Evolutionary conservation across 2,888 invertebrate genomes (phyloP), one percentile per base, ranked within the genome.

Genomic region (Anodontia alba): DNA sequence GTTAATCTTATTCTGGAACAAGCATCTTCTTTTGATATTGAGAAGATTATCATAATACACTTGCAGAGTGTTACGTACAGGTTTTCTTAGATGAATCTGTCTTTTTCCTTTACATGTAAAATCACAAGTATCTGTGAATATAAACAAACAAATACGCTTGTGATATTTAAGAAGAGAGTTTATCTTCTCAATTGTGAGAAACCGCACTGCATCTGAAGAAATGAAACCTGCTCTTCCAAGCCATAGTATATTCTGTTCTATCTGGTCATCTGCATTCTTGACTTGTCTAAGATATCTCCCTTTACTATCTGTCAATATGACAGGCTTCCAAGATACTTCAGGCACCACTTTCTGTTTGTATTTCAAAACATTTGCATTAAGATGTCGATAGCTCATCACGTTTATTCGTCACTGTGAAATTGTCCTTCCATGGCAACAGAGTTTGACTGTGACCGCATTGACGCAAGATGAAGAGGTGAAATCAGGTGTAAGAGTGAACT

Each of bases 61-160:
- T 36, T 36, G 36, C n/a, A n/a, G 36, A 67, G 57, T 57, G 23
- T 57, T 57, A 23, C 29, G 8, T 29, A 17, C 7, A 10, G 49
- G 29, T 31, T 36, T 33, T 36, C 36, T 72, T 8, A 54, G 36
- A 51, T 33, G 5, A 72, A 51, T 72, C 20, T 36, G 46, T 38
- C 51, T 51, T n/a, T 72, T 31, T 33, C 31, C 26, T 26, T 72
- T 72, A 46, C 36, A 1, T 10, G 72, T 54, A 2, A 72, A 38
- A 51, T 54, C 72, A 54, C 72, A 72, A 23, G 72, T 72, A 38
- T 57, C 72, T n/a, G 54, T 20, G 29, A 43, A 72, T 33, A 54
- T 54, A n/a, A 26, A 72, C 1, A 72, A 17, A 31, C 23, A 20
- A 72, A 72, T 49, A 17, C 20, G 26, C 31, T 31, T 71, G 36